Conservation (phyloP, 2,888 invertebrate species). For the Silvanus unidentatus region DNA sequence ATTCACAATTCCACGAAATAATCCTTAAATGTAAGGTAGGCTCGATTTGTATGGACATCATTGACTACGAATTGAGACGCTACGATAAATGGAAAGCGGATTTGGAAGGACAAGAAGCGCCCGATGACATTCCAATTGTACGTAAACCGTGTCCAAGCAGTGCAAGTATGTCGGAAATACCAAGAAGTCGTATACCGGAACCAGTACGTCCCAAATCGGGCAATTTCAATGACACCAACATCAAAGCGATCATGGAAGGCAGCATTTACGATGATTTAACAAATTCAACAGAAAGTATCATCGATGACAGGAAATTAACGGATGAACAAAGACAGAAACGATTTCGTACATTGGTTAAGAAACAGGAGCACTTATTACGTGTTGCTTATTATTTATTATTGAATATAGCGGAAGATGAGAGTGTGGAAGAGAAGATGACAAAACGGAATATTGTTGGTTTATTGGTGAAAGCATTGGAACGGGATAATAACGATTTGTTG, state of each 20-base stretch:
- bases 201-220: slow-evolving; percentile 73
- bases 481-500: slow-evolving; percentile 84
- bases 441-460: slow-evolving; percentile 86
- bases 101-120: slow-evolving; percentile 53
- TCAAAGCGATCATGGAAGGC: slow-evolving; percentile 55
- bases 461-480: slow-evolving; percentile 80
- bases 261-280: slow-evolving; percentile 59
- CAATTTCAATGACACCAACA: slow-evolving; percentile 55
- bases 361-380: slow-evolving; percentile 87
- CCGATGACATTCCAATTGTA: slow-evolving; percentile 40
- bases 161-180: slow-evolving; percentile 56
- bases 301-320: slow-evolving; percentile 42
- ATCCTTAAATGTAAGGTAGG: slow-evolving; percentile 96
- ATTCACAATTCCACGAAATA: slow-evolving; percentile 89
- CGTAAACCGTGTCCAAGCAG: slow-evolving; percentile 41
- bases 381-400: slow-evolving; percentile 89
- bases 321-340: slow-evolving; percentile 55
- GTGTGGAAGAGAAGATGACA: slow-evolving; percentile 95
- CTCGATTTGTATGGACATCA: slow-evolving; percentile 92
- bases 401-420: slow-evolving; percentile 92
- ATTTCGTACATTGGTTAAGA: slow-evolving; percentile 81
- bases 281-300: slow-evolving; percentile 42
- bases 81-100: slow-evolving; percentile 89
- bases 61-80: slow-evolving; percentile 89
- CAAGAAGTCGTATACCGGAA: slow-evolving; percentile 62